Evolutionary conservation across 2,113 vertebrate genomes (phyloP).

Genomic region (Nothobranchius kuhntae): DNA sequence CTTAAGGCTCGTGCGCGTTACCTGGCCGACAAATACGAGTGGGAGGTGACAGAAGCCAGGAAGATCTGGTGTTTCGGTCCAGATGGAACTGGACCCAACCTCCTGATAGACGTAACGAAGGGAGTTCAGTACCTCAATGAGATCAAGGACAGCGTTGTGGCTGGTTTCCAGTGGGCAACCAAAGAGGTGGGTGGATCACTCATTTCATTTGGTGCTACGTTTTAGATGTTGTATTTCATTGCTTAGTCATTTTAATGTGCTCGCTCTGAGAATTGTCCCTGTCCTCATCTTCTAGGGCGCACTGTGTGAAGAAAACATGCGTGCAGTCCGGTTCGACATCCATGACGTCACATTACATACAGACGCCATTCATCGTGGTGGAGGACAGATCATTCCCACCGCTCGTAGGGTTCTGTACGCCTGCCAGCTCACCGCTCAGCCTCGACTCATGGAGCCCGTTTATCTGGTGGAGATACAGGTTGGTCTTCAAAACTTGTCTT

Average conservation of each 20-base stretch:
- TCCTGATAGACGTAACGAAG: slow-evolving; percentile 94
- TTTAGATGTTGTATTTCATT: neutral
- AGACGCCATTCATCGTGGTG: slow-evolving; percentile 91
- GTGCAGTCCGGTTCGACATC: slow-evolving; percentile 86
- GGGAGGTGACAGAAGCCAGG: slow-evolving; percentile 92
- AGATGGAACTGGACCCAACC: slow-evolving; percentile 90
- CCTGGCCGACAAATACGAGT: slow-evolving; percentile 91
- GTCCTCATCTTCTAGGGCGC: slow-evolving; percentile 77
- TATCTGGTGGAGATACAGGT: slow-evolving; percentile 98
- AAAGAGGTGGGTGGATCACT: slow-evolving; percentile 84
- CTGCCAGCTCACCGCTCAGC: slow-evolving; percentile 88
- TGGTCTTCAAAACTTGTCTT: neutral
- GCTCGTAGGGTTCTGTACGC: slow-evolving; percentile 89
- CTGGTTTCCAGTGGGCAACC: slow-evolving; percentile 95
- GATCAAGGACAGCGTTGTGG: slow-evolving; percentile 97
- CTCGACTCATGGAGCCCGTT: slow-evolving; percentile 91
- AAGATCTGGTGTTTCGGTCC: slow-evolving; percentile 98
- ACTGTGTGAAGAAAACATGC: slow-evolving; percentile 94
- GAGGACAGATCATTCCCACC: slow-evolving; percentile 96
- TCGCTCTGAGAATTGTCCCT: neutral
- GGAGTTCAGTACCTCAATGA: slow-evolving; percentile 97
- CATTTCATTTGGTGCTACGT: neutral
- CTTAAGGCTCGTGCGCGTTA: slow-evolving; percentile 90
- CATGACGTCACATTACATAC: slow-evolving; percentile 92
- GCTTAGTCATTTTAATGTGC: too few relatives aligned